phyloP scores from a whole-genome alignment of 2,797 vertebrate species.

The Carapus acus region DNA sequence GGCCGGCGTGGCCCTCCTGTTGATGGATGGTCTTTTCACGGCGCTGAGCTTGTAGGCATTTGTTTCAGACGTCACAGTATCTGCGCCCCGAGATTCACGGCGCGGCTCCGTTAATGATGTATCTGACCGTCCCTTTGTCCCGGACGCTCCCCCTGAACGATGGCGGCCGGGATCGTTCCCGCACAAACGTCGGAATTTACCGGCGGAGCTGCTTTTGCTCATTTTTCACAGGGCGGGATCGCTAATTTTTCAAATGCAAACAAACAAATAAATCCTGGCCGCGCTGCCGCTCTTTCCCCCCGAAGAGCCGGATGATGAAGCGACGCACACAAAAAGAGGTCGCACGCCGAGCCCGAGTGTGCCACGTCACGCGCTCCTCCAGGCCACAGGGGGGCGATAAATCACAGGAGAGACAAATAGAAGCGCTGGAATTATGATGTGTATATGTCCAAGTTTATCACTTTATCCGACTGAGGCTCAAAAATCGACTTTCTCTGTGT shows the following conservation, averaged over 20 bases:
- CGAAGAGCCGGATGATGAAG: too few relatives aligned
- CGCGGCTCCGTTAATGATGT: conserved; percentile 51
- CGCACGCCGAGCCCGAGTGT: too few relatives aligned
- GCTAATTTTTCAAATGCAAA: background rate
- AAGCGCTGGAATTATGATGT: too few relatives aligned
- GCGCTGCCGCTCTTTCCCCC: background rate
- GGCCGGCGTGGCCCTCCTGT: conserved; percentile 18
- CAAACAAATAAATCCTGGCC: background rate
- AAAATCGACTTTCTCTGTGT: too few relatives aligned
- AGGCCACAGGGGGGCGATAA: too few relatives aligned
- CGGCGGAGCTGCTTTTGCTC: background rate
- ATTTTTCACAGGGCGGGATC: background rate
- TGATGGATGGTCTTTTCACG: conserved; percentile 47
- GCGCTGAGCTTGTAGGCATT: conserved; percentile 50
- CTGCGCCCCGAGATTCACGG: conserved; percentile 49
- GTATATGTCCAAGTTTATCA: too few relatives aligned
- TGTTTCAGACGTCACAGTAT: conserved; percentile 49
- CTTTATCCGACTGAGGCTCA: too few relatives aligned
- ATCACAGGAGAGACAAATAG: too few relatives aligned
- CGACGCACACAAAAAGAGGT: too few relatives aligned
- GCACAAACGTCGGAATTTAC: background rate
- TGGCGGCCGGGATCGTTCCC: conserved; percentile 9
- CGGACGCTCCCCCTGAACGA: conserved; percentile 19
- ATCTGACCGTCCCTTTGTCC: conserved; percentile 48
- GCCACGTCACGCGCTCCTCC: too few relatives aligned